phyloP scores from a whole-genome alignment of 1,140 invertebrate genomes.

The Bombus confusus region DNA sequence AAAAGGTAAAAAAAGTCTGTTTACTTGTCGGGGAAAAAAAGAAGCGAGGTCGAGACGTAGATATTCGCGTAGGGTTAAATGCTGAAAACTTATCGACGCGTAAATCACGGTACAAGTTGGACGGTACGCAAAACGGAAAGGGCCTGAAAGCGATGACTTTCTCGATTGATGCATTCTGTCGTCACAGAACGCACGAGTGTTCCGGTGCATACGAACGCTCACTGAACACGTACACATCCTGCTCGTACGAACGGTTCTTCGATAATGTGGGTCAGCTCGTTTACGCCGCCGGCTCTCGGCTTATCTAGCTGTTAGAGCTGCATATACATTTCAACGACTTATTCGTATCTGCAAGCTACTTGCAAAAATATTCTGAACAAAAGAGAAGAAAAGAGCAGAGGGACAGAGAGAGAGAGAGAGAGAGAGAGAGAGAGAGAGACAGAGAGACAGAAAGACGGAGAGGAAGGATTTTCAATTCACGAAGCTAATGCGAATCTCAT shows the following conservation, averaged over 20 bases:
- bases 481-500: background rate
- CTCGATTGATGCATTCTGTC: constrained; percentile 32
- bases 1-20: too few relatives aligned
- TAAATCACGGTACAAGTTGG: background rate
- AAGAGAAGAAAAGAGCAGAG: background rate
- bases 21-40: background rate
- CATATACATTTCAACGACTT: constrained; percentile 13
- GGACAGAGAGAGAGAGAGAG: background rate
- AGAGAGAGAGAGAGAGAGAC: too few relatives aligned
- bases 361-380: background rate
- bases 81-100: background rate
- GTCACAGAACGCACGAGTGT: constrained; percentile 4
- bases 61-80: background rate
- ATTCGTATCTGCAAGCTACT: background rate
- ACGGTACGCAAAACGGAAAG: background rate
- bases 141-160: background rate
- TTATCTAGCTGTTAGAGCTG: constrained; percentile 34
- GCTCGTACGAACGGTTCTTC: constrained; percentile 47
- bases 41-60: background rate
- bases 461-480: background rate
- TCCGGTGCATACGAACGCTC: constrained; percentile 14
- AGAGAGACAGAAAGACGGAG: background rate
- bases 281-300: constrained; percentile 56
- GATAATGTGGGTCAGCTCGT: constrained; percentile 66
- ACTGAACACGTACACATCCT: constrained; percentile 24